Conservation (phyloP, 2,797 vertebrate species). For the Danionella dracula region DNA sequence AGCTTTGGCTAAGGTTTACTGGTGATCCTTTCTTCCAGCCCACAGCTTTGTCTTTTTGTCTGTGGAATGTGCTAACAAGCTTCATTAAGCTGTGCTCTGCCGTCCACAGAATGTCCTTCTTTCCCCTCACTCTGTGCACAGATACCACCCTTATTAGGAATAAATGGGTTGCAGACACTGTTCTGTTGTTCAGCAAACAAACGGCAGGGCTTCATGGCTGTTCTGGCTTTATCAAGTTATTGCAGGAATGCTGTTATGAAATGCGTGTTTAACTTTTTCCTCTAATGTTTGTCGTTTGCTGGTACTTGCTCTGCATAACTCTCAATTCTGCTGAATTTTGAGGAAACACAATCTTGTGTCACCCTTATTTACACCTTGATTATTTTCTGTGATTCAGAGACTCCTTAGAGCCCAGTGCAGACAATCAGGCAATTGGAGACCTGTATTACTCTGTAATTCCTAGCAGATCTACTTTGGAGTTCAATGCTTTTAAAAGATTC, state of each 20-base stretch:
- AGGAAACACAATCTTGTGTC: not conserved
- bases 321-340: conserved; percentile 14
- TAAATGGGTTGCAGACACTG: not conserved
- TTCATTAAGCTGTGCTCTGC: conserved; percentile 16
- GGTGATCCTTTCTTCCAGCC: not conserved
- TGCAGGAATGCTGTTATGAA: conserved; percentile 15
- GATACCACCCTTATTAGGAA: conserved; percentile 20
- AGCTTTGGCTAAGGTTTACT: not conserved
- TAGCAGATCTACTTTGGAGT: conserved; percentile 4
- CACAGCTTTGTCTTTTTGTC: not conserved
- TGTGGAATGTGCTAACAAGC: not conserved
- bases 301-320: conserved; percentile 13
- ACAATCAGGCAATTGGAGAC: not conserved
- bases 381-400: conserved; percentile 11
- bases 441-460: not conserved
- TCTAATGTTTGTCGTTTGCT: conserved; percentile 4
- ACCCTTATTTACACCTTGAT: conserved; percentile 13
- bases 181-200: conserved; percentile 13
- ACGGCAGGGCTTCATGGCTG: not conserved
- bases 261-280: not conserved
- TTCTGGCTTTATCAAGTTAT: not conserved
- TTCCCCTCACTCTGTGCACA: not conserved
- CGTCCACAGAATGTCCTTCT: not conserved
- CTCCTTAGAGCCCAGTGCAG: conserved; percentile 12
- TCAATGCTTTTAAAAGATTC: not conserved